Base-by-base conservation (phyloP, 2,113 vertebrate species). In the Phalacrocorax aristotelis region DNA sequence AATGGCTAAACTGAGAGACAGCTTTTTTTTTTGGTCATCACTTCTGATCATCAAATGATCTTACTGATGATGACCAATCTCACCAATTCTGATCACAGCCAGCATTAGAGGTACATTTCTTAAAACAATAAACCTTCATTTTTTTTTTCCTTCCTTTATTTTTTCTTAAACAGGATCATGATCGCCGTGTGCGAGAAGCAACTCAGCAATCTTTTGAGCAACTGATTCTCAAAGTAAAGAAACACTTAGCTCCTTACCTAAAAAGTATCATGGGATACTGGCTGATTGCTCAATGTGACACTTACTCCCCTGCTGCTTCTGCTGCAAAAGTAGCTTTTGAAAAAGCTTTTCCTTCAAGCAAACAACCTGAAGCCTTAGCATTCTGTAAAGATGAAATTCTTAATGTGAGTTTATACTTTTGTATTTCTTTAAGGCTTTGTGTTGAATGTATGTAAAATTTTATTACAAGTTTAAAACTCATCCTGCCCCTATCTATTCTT, bases 201-300 rank as follows among this genome's bases (percentile, higher is more conserved):
- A 99, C 99, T 27, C 99, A 99, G 68, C 99, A 99, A 93, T 99
- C 99, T 48, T 99, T 99, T 74, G 99, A 99, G 96, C 99, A 99
- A 93, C 98, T 99, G 93, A 98, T 99, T 94, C 97, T 99, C 83
- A 99, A 99, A 98, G 99, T 99, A 34, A 99, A 98, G 83, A 99
- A 99, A 90, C 99, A 99, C 84, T 97, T 99, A 94, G 99, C 99
- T 83, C 99, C 99, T 57, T 99, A 99, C 96, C 98, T 99, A 95
- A 99, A 99, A 97, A 99, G 97, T 95, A 97, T 99, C 83, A 99
- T 99, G 99, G 99, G 99, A 64, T 99, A 99, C 96, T 99, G 99
- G 99, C 98, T 99, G n/a, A 98, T 99, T 94, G 99, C 99, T 87
- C 99, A 99, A 51, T 99, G 99, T 93, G 99, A 99, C 93, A 98